Conservation (phyloP, 2,888 invertebrate species). For the Tridacna gigas region DNA sequence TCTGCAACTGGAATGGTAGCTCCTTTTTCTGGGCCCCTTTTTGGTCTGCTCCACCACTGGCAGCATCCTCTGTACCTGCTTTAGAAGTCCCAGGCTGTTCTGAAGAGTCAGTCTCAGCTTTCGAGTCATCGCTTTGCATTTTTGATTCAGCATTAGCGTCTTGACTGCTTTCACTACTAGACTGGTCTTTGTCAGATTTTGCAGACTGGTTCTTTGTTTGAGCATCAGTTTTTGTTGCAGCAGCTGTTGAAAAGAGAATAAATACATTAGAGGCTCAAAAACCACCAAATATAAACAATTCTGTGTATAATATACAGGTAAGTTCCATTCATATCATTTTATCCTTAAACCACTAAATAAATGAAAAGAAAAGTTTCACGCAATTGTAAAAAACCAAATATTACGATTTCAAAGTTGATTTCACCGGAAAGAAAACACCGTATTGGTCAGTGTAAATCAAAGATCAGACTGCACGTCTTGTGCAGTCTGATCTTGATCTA, state of each 20-base stretch:
- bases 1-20: slow-evolving; percentile 82
- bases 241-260: background rate
- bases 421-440: no score
- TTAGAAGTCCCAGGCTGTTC: slow-evolving; percentile 1
- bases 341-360: no score
- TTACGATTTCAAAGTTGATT: no score
- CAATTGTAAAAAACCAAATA: no score
- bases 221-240: slow-evolving; percentile 8
- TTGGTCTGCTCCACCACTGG: slow-evolving; percentile 12
- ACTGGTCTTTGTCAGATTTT: background rate
- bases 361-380: no score
- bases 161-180: background rate
- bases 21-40: slow-evolving; percentile 42
- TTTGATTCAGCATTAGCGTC: background rate
- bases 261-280: no score
- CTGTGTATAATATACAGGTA: no score
- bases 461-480: no score
- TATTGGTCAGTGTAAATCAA: no score
- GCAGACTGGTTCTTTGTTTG: slow-evolving; percentile 3
- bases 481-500: no score
- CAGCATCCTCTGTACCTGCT: background rate
- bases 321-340: no score
- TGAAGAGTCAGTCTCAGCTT: background rate
- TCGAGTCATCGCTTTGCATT: background rate
- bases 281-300: no score